These are phyloP conservation scores for Odontomyia ornata DNA, from an alignment of 2,888 invertebrate species.

Conservation along the genomic window DNA sequence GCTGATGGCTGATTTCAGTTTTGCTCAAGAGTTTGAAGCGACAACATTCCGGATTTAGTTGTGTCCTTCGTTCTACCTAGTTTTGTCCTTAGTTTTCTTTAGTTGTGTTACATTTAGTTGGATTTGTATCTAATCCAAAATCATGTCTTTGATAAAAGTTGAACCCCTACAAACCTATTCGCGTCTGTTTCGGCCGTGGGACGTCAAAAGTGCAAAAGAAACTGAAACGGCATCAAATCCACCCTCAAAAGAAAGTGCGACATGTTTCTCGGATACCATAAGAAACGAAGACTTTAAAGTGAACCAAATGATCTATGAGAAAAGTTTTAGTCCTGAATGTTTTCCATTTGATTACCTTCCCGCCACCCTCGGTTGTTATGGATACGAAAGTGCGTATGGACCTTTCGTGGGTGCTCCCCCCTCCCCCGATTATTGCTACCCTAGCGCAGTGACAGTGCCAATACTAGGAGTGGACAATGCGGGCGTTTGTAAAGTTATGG, in stretches of 20 bases:
- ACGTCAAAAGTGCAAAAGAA: conserved; percentile 60
- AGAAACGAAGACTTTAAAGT: background rate
- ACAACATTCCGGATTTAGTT: conserved; percentile 17
- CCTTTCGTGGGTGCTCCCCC: conserved; percentile 18
- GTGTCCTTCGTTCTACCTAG: conserved; percentile 13
- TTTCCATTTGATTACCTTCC: background rate
- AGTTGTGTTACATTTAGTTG: conserved; percentile 45
- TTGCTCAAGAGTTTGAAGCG: conserved; percentile 44
- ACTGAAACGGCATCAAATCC: background rate
- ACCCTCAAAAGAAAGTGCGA: background rate
- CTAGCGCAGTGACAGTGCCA: conserved; percentile 34
- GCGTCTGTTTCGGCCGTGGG: conserved; percentile 72
- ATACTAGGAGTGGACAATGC: conserved; percentile 60
- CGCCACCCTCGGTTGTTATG: conserved; percentile 21
- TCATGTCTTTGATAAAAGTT: conserved; percentile 59
- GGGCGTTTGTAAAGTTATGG: conserved; percentile 67
- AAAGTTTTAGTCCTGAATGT: conserved; percentile 31
- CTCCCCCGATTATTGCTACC: conserved; percentile 24
- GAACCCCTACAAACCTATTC: conserved; percentile 65
- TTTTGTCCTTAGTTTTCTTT: conserved; percentile 51
- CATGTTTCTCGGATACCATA: background rate
- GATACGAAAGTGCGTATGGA: conserved; percentile 29
- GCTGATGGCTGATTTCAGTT: conserved; percentile 43
- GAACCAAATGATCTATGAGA: conserved; percentile 19
- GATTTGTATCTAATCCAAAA: background rate